These are phyloP conservation scores for Rhagophthalmus giganteus DNA, from an alignment of 2,888 invertebrate genomes.

Conservation along the genomic window DNA sequence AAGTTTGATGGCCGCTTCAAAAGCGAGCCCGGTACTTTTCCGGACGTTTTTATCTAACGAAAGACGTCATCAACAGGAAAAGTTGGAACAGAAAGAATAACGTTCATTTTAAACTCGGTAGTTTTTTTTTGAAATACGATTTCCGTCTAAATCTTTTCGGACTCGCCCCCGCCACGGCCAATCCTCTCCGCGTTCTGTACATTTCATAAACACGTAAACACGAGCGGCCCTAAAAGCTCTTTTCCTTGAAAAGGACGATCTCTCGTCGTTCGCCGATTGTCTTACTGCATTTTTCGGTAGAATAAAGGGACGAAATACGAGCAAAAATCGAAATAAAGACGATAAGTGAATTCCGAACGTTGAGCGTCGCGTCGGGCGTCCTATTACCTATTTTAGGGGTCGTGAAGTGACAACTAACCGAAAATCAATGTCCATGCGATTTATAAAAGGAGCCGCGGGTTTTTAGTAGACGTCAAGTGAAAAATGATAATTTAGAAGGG, in stretches of 20 bases:
- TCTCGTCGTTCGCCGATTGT: too few relatives aligned
- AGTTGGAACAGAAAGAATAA: too few relatives aligned
- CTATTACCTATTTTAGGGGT: too few relatives aligned
- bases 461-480: constrained; percentile 21
- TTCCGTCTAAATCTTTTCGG: too few relatives aligned
- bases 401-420: constrained; percentile 12
- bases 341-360: background rate
- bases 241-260: background rate
- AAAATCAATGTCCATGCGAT: constrained; percentile 22
- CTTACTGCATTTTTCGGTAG: background rate
- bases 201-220: background rate
- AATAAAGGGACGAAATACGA: background rate
- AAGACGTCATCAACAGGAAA: too few relatives aligned
- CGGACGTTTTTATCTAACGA: too few relatives aligned
- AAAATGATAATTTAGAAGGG: constrained; percentile 20
- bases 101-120: too few relatives aligned
- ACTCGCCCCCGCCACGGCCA: too few relatives aligned
- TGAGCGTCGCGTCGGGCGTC: background rate
- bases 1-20: too few relatives aligned
- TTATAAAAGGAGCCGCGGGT: constrained; percentile 13
- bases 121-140: too few relatives aligned
- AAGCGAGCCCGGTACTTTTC: too few relatives aligned
- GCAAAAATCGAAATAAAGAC: background rate
- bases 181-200: too few relatives aligned
- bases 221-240: background rate